A percentile compares a stretch with the other conserved stretches of the same genome.
These are phyloP conservation scores for Manis crassicaudata DNA, from an alignment of 2,797 vertebrate genomes.

Conservation along the genomic window DNA sequence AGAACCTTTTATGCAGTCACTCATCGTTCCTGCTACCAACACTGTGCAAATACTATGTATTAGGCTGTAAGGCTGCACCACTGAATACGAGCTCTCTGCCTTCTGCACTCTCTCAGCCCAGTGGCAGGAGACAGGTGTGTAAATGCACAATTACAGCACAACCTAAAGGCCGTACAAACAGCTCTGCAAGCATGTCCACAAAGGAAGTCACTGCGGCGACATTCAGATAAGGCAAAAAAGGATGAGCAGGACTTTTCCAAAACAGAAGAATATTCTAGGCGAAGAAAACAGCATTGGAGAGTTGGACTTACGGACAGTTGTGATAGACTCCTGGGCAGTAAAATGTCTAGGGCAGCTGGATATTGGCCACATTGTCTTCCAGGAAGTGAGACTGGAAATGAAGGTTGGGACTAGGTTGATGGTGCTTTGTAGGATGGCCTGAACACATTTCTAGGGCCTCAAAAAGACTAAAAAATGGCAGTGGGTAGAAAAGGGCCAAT, in stretches of 20 bases:
- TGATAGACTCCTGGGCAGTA: background rate
- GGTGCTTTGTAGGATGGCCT: background rate
- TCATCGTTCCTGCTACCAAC: background rate
- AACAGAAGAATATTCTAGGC: background rate
- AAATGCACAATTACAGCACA: background rate
- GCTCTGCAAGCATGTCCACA: background rate
- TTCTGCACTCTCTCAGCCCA: background rate
- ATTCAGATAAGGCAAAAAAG: background rate
- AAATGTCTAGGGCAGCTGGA: background rate
- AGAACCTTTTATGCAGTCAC: background rate
- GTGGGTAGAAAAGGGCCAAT: background rate
- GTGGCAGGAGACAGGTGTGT: background rate
- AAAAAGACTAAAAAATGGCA: background rate
- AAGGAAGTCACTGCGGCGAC: background rate
- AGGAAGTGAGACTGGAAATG: background rate
- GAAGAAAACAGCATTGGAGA: background rate
- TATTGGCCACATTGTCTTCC: background rate
- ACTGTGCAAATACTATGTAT: background rate
- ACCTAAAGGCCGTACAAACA: background rate
- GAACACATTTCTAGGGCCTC: background rate
- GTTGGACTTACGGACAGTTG: background rate
- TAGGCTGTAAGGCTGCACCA: background rate
- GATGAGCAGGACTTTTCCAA: background rate
- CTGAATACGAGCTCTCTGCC: background rate
- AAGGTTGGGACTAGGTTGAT: background rate